Percentiles rank a stretch among this genome's conserved stretches.
phyloP scores from a whole-genome alignment of 1,140 invertebrate genomes.

The Trachymyrmex cornetzi region DNA sequence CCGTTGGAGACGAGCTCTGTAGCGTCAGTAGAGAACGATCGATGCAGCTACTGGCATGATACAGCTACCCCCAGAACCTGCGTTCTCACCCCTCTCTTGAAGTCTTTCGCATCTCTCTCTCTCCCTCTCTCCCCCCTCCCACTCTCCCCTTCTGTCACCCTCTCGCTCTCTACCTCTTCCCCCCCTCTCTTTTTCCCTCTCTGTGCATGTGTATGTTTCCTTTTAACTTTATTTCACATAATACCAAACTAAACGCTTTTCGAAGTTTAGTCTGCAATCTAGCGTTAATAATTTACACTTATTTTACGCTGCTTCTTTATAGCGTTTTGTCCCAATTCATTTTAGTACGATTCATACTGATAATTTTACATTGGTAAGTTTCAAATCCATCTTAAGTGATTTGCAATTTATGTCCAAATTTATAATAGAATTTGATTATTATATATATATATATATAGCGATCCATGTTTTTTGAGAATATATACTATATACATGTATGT shows the following conservation, averaged over 20 bases:
- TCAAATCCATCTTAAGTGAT: not conserved
- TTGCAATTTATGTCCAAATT: not conserved
- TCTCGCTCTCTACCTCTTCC: conserved; percentile 27
- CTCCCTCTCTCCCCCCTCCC: conserved; percentile 5
- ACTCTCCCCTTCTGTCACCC: conserved; percentile 14
- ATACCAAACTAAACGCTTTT: conserved; percentile 22
- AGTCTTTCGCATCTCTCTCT: conserved; percentile 28
- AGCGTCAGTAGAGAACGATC: conserved; percentile 70
- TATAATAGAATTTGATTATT: not conserved
- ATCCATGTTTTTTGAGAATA: too few species aligned
- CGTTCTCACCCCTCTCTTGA: conserved; percentile 27
- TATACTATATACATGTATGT: too few species aligned
- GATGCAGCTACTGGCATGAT: conserved; percentile 77
- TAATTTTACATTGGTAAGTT: not conserved
- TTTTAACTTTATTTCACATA: conserved; percentile 37
- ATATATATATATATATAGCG: not conserved
- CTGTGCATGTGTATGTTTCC: not conserved
- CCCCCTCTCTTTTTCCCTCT: not conserved
- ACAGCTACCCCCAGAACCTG: conserved; percentile 71
- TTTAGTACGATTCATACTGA: not conserved
- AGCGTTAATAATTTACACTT: not conserved
- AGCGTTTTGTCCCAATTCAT: not conserved
- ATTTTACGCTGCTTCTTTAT: not conserved
- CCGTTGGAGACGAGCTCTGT: conserved; percentile 52
- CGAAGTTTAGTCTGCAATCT: conserved; percentile 3